Base-by-base conservation (phyloP, 2,797 vertebrate species). In the Otolemur crassicaudatus region DNA sequence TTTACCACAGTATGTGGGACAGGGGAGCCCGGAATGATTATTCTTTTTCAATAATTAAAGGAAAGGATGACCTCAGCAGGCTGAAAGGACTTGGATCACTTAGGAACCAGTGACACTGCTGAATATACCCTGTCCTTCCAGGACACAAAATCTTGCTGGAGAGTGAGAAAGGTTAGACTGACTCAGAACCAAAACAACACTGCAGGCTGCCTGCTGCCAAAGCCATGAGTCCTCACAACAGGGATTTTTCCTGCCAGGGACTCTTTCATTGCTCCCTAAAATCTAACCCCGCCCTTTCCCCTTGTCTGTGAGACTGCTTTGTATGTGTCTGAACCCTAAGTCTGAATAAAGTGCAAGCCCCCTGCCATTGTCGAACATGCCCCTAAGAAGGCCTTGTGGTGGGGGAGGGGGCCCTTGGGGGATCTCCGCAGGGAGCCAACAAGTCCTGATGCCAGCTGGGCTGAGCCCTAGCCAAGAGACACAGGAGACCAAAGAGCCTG, bases 21-120 rank as follows among this genome's bases (percentile, higher is more conserved):
- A 17, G 27, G 27, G 34, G 22, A 76, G 29, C 14, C 5, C 86
- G 22, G 27, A 73, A n/a, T 75, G 22, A 37, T 65, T 34, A 20
- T 67, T 80, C 72, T 83, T 93, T 93, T 53, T 16, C 3, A 27
- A 27, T 75, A 81, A 46, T 83, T 90, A 84, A 90, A 85, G 29
- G 37, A 61, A 94, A 91, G 29, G 25, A 25, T 91, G 49, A 5
- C 34, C 40, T 56, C 25, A 22, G 65, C 46, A 31, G n/a, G 27
- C 40, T 61, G 27, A 69, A 81, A 20, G 17, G 31, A 60, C 14
- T 7, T 19, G n/a, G 37, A 19, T 85, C 46, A 58, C 61, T 37
- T 11, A 70, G 63, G 40, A 72, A 79, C 49, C 19, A 31, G 23
- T 43, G 25, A 22, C 22, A 79, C 37, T 90, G 49, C 46, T 94